These are phyloP conservation scores for Amblyteles armatorius DNA, from an alignment of 2,888 invertebrate species.

Conservation along the genomic window DNA sequence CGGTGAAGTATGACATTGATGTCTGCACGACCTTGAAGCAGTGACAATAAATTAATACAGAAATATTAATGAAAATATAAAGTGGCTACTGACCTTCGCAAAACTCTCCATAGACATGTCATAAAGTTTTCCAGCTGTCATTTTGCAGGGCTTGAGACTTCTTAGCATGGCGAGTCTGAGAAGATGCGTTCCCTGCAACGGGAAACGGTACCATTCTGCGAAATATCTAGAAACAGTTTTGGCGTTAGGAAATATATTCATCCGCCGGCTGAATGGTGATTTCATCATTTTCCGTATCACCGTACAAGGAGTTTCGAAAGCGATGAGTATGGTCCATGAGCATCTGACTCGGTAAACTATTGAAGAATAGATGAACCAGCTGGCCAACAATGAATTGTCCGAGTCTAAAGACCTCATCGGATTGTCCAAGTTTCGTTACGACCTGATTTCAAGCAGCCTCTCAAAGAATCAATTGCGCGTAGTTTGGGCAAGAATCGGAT, in stretches of 20 bases:
- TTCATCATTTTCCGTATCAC: not conserved
- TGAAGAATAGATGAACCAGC: conserved; percentile 64
- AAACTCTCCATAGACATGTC: conserved; percentile 66
- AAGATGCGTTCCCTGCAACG: conserved; percentile 46
- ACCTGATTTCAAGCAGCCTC: conserved; percentile 31
- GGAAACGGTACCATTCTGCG: conserved; percentile 65
- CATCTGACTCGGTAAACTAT: conserved; percentile 66
- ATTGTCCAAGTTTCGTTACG: conserved; percentile 56
- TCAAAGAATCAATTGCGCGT: not conserved
- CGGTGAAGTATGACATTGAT: conserved; percentile 69
- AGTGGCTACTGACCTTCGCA: conserved; percentile 47
- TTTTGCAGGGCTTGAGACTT: conserved; percentile 59
- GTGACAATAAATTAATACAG: not conserved
- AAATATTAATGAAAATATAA: not conserved
- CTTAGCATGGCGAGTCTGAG: conserved; percentile 63
- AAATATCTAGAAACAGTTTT: conserved; percentile 52
- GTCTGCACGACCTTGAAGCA: conserved; percentile 60
- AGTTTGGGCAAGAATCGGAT: not conserved
- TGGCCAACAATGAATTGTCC: conserved; percentile 58
- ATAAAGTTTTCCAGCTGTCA: conserved; percentile 64
- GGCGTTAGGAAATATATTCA: too few relatives aligned
- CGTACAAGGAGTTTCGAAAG: conserved; percentile 61
- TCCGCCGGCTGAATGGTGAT: not conserved
- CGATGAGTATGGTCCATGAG: conserved; percentile 62
- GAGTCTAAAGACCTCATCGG: conserved; percentile 53